A percentile compares a stretch with the other conserved stretches of the same genome.
Conservation (phyloP, 2,797 vertebrate species). For the Melanotaenia parkinsoni region DNA sequence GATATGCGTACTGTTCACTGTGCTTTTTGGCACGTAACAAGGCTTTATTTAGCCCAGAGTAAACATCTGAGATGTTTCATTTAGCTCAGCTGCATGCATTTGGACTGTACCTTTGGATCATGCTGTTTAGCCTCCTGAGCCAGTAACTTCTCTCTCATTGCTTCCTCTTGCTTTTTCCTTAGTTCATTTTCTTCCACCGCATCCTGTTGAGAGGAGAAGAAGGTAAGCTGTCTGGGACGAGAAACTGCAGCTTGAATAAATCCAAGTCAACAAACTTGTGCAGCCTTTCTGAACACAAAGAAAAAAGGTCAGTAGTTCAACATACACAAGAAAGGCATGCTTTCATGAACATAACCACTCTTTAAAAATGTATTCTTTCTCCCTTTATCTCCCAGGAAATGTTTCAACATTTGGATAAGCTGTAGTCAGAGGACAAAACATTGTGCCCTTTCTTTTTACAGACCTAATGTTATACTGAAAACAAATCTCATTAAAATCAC, state of each 20-base stretch:
- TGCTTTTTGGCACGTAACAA: constrained; percentile 22
- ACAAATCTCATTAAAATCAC: background rate
- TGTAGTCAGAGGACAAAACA: background rate
- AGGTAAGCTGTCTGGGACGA: constrained; percentile 28
- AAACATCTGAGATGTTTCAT: constrained; percentile 46
- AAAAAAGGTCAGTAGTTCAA: constrained; percentile 37
- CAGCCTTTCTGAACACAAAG: constrained; percentile 6
- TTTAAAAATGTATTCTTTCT: background rate
- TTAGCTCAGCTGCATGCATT: constrained; percentile 25
- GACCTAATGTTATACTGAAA: background rate
- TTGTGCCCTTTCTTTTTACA: background rate
- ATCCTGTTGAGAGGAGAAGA: constrained; percentile 82
- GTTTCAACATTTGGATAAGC: background rate
- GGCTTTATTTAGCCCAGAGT: constrained; percentile 50
- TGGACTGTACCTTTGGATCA: constrained; percentile 81
- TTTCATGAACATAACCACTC: constrained; percentile 25
- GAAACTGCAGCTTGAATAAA: constrained; percentile 33
- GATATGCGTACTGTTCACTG: constrained; percentile 27
- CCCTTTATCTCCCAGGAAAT: background rate
- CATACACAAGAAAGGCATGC: constrained; percentile 32
- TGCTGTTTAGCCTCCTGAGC: constrained; percentile 94
- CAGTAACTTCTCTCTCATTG: constrained; percentile 93
- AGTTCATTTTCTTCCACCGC: constrained; percentile 92
- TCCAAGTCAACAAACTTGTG: constrained; percentile 17
- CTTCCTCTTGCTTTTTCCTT: constrained; percentile 95